Base-by-base conservation (phyloP, 2,797 vertebrate species). In the Melanotaenia pygmaea region DNA sequence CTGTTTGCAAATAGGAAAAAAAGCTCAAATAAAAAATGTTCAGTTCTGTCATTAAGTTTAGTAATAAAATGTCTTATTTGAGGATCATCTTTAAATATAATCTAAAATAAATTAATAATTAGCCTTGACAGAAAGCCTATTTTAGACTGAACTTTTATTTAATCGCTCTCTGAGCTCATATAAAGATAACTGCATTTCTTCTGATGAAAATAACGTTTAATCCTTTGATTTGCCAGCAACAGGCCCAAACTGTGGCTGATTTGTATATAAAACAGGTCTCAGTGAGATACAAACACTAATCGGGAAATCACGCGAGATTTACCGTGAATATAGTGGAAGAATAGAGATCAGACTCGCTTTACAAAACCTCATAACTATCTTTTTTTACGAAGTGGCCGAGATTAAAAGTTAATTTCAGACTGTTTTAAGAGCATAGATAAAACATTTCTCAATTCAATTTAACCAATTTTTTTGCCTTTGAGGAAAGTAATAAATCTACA, bases 261-360 rank as follows among this genome's bases (percentile, higher is more conserved):
- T 63, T 51, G 28, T 0, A 34, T 26, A 2, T 1, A 64, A 0
- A 32, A 51, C 0, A 47, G 14, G 3, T 43, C 4, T 43, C 4
- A 43, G 18, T 43, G 20, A 6, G 5, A 47, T 47, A 18, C 43
- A 47, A 47, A 43, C 13, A 1, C 40, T 43, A 12, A 47, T 9
- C 1, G n/a, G 24, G 2, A 3, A 40, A n/a, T 28, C 24, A 28
- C 1, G 20, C 1, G 54, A 0, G 12, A 37, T 12, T 53, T 51
- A 12, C 1, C 22, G 10, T n/a, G 47, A 10, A 32, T 32, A 32
- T 32, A 32, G 5, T 32, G 6, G 9, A 10, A 22, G 1, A 50
- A 9, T 10, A 22, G 18, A 16, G 11, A 16, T 18, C 40, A 16
- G 40, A 43, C 13, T 16, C 14, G 40, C 28, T 28, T 28, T 28